Conservation (phyloP, 2,113 vertebrate genomes). For the Rhipidura dahli region DNA sequence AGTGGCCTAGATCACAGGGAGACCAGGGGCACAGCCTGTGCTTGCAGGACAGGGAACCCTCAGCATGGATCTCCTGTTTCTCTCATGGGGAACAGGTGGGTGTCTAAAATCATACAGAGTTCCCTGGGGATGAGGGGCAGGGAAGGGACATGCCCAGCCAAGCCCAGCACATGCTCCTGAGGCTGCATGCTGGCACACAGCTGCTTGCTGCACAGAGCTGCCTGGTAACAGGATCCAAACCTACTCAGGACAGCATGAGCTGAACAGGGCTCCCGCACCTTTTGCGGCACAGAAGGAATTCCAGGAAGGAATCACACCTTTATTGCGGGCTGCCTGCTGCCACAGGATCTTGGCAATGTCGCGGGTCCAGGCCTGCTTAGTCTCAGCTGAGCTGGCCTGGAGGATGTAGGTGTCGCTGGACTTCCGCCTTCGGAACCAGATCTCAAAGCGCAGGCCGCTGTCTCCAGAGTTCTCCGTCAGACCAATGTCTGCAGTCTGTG, state of each 20-base stretch:
- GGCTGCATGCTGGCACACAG: not conserved
- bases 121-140: not conserved
- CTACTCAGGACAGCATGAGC: conserved; percentile 33
- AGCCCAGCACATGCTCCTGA: conserved; percentile 19
- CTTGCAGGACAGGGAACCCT: not conserved
- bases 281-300: conserved; percentile 27
- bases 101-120: not conserved
- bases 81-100: not conserved
- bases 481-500: conserved; percentile 84
- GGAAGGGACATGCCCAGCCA: not conserved
- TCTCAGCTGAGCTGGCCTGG: conserved; percentile 77
- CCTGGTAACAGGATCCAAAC: conserved; percentile 16
- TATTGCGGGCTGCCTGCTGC: conserved; percentile 90
- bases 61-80: not conserved
- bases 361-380: conserved; percentile 86
- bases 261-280: conserved; percentile 48
- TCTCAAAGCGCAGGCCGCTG: conserved; percentile 80
- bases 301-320: conserved; percentile 77
- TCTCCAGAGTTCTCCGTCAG: conserved; percentile 84
- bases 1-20: not conserved
- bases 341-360: conserved; percentile 90
- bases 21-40: not conserved
- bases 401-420: conserved; percentile 84
- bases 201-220: not conserved
- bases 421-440: conserved; percentile 86